Conservation (phyloP, 2,797 vertebrate genomes). For the Antrozous pallidus region DNA sequence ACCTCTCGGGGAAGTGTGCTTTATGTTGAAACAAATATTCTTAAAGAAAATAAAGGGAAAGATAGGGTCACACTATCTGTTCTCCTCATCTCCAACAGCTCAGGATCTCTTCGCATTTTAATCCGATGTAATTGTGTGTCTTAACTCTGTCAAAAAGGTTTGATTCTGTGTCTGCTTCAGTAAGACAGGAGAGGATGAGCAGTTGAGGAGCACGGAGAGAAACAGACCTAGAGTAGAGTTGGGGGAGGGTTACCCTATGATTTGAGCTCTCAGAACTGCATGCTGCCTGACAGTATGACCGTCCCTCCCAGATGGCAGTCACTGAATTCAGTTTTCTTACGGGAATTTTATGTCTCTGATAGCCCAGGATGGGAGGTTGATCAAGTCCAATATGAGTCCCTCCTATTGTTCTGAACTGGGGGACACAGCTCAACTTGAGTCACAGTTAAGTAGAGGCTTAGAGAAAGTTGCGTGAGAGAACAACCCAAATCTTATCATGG, state of each 20-base stretch:
- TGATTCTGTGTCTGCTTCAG: slow-evolving; percentile 24
- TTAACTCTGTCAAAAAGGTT: slow-evolving; percentile 38
- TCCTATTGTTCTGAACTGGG: slow-evolving; percentile 32
- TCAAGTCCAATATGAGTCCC: slow-evolving; percentile 58
- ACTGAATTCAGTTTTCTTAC: background rate
- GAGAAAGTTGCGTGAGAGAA: slow-evolving; percentile 34
- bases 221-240: background rate
- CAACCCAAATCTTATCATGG: slow-evolving; percentile 67
- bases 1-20: slow-evolving; percentile 74
- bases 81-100: slow-evolving; percentile 66
- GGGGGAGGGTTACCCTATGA: background rate
- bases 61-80: slow-evolving; percentile 39
- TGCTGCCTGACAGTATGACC: slow-evolving; percentile 42
- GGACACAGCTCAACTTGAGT: background rate
- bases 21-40: slow-evolving; percentile 68
- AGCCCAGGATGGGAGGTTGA: slow-evolving; percentile 66
- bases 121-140: slow-evolving; percentile 41
- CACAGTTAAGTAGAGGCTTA: slow-evolving; percentile 14
- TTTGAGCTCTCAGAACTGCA: slow-evolving; percentile 39
- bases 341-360: slow-evolving; percentile 4
- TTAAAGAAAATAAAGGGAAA: slow-evolving; percentile 41
- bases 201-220: background rate
- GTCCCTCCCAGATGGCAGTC: slow-evolving; percentile 38
- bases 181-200: slow-evolving; percentile 33
- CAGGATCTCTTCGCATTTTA: slow-evolving; percentile 70